Percentiles rank a stretch among this genome's conserved stretches.
Evolutionary conservation across 2,888 invertebrate genomes (phyloP).

Genomic region (Gymnosoma rotundatum): DNA sequence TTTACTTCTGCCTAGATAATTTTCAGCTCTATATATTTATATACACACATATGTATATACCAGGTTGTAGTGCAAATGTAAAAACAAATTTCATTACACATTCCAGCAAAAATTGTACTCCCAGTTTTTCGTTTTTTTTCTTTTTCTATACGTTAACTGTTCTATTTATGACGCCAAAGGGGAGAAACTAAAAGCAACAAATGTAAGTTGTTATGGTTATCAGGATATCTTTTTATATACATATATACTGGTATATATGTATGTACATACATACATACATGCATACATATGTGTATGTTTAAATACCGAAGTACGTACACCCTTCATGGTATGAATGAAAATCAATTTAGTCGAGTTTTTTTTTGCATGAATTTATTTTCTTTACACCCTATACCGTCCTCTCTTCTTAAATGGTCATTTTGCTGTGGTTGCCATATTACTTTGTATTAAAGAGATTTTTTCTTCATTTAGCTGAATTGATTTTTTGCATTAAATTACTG

Average conservation of each 20-base stretch:
- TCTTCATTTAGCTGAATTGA: constrained; percentile 79
- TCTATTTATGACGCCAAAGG: constrained; percentile 49
- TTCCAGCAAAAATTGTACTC: constrained; percentile 51
- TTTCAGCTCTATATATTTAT: constrained; percentile 39
- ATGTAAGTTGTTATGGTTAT: constrained; percentile 51
- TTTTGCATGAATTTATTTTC: constrained; percentile 26
- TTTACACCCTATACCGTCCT: constrained; percentile 1
- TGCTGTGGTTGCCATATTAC: constrained; percentile 43
- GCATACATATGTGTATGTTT: neutral
- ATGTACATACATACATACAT: neutral
- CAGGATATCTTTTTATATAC: constrained; percentile 5
- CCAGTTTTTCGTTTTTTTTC: constrained; percentile 29
- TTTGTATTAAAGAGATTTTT: constrained; percentile 48
- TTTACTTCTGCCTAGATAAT: constrained; percentile 68
- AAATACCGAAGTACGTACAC: neutral
- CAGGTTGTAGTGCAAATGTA: constrained; percentile 44
- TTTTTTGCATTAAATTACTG: constrained; percentile 74
- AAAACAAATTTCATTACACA: constrained; percentile 52
- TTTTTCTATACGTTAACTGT: neutral
- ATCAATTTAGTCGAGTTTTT: neutral
- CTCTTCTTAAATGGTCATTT: neutral
- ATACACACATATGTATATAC: neutral
- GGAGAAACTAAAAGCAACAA: constrained; percentile 59
- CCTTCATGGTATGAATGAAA: constrained; percentile 54
- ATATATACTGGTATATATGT: neutral